Evolutionary conservation across 2,113 vertebrate genomes (phyloP), one percentile per base, ranked within the genome.

Genomic region (Crotalus helleri): DNA sequence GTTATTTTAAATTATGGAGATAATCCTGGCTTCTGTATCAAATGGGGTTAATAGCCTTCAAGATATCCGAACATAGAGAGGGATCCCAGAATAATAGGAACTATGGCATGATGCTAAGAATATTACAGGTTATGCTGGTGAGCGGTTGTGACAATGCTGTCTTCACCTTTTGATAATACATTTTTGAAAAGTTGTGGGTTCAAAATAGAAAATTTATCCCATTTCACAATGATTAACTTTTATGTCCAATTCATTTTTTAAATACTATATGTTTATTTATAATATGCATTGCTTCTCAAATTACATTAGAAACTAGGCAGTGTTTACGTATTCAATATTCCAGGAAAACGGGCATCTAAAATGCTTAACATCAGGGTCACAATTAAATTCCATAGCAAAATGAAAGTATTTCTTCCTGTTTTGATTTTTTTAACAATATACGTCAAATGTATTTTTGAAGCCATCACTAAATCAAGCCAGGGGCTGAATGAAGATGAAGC

Each of bases 401-500:
- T 39, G 21, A 12, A 15, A 12, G 39, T 61, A 24, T 59, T 8
- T 61, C 9, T 46, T 69, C 17, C 13, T 49, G 46, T 51, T 90
- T 46, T 90, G 8, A 29, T 85, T 53, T 81, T 29, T 29, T 91
- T 24, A 55, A 26, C 51, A 21, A 39, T 85, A 23, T 26, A 26
- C 57, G 4, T 57, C 5, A 9, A 54, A 10, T 85, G 23, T 86
- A n/a, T 26, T 91, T 26, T 19, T 91, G 54, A 85, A 81, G 53
- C 33, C 5, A 54, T 2, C 19, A 81, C 29, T 55, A 86, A 86
- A 58, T 91, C 69, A 86, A 26, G 9, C 53, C 1, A 49, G 17
- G 29, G 44, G 1, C 6, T 29, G 29, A n/a, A 49, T 69, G 58
- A 39, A 90, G 55, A 29, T 93, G 95, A 94, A 91, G 90, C 91